A percentile compares a stretch with the other conserved stretches of the same genome.
These are phyloP conservation scores for Saxidomus purpurata DNA, from an alignment of 1,140 invertebrate genomes.

Conservation along the genomic window DNA sequence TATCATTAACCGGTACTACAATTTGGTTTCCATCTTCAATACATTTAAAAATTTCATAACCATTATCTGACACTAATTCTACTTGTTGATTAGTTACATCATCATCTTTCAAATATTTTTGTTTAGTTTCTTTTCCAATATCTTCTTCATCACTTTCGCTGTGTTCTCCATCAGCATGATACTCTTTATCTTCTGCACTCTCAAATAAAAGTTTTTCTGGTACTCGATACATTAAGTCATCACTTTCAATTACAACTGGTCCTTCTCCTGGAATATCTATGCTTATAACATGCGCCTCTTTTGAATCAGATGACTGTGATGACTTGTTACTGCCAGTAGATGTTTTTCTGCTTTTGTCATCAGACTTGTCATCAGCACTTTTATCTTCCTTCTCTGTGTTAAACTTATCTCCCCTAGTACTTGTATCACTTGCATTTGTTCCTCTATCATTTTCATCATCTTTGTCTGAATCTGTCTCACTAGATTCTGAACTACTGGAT, in stretches of 20 bases:
- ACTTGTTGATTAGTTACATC: too few species aligned
- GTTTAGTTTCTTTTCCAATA: background rate
- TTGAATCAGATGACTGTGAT: background rate
- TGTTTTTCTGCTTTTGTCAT: background rate
- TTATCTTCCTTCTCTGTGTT: background rate
- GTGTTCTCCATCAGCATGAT: constrained; percentile 41
- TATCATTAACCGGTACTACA: too few species aligned
- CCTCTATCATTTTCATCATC: constrained; percentile 16
- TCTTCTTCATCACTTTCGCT: constrained; percentile 7
- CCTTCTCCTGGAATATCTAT: constrained; percentile 6
- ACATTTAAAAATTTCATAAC: too few species aligned
- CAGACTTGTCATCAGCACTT: background rate
- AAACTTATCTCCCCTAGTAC: background rate
- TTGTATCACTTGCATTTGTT: constrained; percentile 15
- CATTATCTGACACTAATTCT: too few species aligned
- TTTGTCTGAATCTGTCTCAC: constrained; percentile 37
- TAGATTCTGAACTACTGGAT: constrained; percentile 50
- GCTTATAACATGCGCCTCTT: background rate
- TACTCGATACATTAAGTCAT: background rate
- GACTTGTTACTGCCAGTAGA: background rate
- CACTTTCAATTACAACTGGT: background rate
- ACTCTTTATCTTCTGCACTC: constrained; percentile 24
- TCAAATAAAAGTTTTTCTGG: background rate
- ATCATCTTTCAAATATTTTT: too few species aligned
- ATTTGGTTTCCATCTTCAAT: too few species aligned